Conservation (phyloP, 2,797 vertebrate species). For the Botia almorhae region DNA sequence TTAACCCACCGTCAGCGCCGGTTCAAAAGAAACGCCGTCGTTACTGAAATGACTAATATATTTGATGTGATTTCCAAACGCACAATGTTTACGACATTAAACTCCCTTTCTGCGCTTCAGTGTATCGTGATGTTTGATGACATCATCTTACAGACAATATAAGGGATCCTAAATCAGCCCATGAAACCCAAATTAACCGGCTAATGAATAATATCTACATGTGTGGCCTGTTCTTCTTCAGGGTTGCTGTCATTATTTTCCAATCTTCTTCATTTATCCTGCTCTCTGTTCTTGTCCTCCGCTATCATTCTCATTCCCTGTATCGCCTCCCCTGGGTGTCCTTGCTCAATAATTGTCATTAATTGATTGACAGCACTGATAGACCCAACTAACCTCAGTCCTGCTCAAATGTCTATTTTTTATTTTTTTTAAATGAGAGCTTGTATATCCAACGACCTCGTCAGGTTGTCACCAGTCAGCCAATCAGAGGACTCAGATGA, state of each 20-base stretch:
- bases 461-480: slow-evolving; percentile 93
- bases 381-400: slow-evolving; percentile 95
- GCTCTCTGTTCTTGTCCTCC: slow-evolving; percentile 83
- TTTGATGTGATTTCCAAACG: slow-evolving; percentile 44
- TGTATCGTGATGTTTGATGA: neutral
- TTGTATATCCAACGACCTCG: slow-evolving; percentile 98
- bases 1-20: slow-evolving; percentile 49
- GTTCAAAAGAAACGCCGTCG: slow-evolving; percentile 52
- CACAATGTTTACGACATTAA: slow-evolving; percentile 32
- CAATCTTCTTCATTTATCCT: slow-evolving; percentile 83
- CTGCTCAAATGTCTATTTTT: slow-evolving; percentile 92
- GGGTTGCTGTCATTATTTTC: slow-evolving; percentile 81
- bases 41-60: slow-evolving; percentile 41
- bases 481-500: slow-evolving; percentile 65
- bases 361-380: slow-evolving; percentile 99
- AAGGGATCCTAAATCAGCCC: slow-evolving; percentile 18
- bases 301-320: slow-evolving; percentile 89
- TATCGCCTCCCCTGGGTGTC: slow-evolving; percentile 83
- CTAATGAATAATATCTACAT: slow-evolving; percentile 73
- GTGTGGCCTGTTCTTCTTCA: slow-evolving; percentile 78
- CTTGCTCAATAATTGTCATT: slow-evolving; percentile 99
- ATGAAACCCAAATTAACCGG: slow-evolving; percentile 25
- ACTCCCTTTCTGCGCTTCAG: slow-evolving; percentile 39
- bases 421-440: slow-evolving; percentile 92
- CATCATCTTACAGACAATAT: neutral